Base-by-base conservation (phyloP, 2,888 invertebrate genomes). In the Latheticus oryzae region DNA sequence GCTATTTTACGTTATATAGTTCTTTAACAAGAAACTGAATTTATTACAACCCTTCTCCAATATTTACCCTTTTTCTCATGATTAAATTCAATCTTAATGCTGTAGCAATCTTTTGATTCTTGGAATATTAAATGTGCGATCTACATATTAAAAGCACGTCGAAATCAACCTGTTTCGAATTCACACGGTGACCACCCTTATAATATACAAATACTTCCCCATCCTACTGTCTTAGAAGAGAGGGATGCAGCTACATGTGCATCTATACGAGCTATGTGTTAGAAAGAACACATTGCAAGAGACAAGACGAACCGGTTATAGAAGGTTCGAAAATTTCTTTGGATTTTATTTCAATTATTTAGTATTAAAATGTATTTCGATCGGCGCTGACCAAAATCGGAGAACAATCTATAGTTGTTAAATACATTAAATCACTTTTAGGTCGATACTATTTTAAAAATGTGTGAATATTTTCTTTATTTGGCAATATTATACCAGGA, bases 81-180 rank as follows among this genome's bases (percentile, higher is more conserved):
- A 63, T 62, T 58, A 52, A 28, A 53, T 26, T 48, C 54, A 37
- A 13, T 60, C 59, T 54, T 60, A 61, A 65, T 68, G 62, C 66
- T 64, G 65, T 64, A 62, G 61, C 60, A 38, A 58, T 61, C 56
- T 58, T 60, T 65, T 58, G 54, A 65, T 63, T 61, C 61, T 48
- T 45, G 48, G 63, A 61, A 70, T 65, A 68, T 65, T 61, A 65
- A 66, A 64, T 56, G 55, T 30, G 38, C 24, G 37, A 71, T 74
- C 67, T 70, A 65, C 75, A 76, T 76, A 74, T 73, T 67, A 75
- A 76, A 73, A 73, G 70, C 16, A n/a, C 15, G 30, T 63, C 66
- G 63, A 68, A 66, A 73, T 73, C 75, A 76, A 78, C 78, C 78
- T 78, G 78, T 67, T 55, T 33, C 45, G 62, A 64, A 69, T 76